Percentiles rank a stretch among this genome's conserved stretches.
Conservation (phyloP, 2,888 invertebrate species). For the Agonum fuliginosum region DNA sequence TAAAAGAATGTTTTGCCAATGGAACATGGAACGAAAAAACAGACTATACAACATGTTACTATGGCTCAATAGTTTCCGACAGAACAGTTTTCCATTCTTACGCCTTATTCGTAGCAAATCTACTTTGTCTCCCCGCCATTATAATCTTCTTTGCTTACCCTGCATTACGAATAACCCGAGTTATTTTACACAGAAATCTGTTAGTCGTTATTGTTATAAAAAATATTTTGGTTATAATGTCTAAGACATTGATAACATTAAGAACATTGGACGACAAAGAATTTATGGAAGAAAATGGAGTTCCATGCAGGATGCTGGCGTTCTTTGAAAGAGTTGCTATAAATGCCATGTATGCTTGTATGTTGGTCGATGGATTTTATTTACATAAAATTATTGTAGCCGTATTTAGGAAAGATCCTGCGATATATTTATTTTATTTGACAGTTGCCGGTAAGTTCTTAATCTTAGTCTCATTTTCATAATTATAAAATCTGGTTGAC, state of each 20-base stretch:
- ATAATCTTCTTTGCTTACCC: slow-evolving; percentile 76
- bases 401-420: slow-evolving; percentile 77
- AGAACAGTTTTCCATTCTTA: slow-evolving; percentile 76
- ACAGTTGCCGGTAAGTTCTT: slow-evolving; percentile 72
- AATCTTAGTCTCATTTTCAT: not conserved
- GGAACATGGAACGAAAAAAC: slow-evolving; percentile 77
- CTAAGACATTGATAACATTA: slow-evolving; percentile 76
- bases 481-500: no score
- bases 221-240: slow-evolving; percentile 76
- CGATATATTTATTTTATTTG: slow-evolving; percentile 73
- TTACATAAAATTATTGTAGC: slow-evolving; percentile 81
- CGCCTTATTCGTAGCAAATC: slow-evolving; percentile 74
- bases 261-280: slow-evolving; percentile 74
- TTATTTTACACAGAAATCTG: slow-evolving; percentile 78
- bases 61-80: slow-evolving; percentile 74
- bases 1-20: slow-evolving; percentile 75
- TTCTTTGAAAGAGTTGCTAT: slow-evolving; percentile 75
- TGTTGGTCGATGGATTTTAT: slow-evolving; percentile 81
- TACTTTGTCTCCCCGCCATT: slow-evolving; percentile 76
- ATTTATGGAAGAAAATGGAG: slow-evolving; percentile 74
- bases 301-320: slow-evolving; percentile 76
- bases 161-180: slow-evolving; percentile 74
- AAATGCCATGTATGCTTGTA: slow-evolving; percentile 80
- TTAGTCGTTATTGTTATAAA: slow-evolving; percentile 77
- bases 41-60: slow-evolving; percentile 76